Conservation (phyloP, 2,888 invertebrate species). For the Folsomia manolachei region DNA sequence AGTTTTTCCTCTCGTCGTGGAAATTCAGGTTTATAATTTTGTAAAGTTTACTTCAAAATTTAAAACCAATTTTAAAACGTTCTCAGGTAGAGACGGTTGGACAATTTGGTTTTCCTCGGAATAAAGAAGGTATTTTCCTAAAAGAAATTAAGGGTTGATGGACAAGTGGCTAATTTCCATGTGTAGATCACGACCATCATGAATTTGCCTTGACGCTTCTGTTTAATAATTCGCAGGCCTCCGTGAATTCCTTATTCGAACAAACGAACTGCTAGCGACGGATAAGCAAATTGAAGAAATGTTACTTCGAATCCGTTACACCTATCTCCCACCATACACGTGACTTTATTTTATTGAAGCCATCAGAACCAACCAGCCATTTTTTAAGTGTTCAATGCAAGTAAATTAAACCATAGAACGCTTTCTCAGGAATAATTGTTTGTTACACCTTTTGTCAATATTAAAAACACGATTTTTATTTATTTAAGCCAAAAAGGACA, state of each 20-base stretch:
- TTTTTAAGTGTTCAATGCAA: no score
- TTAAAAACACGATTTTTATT: constrained; percentile 4
- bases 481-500: constrained; percentile 5
- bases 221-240: constrained; percentile 17
- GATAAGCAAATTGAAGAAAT: constrained; percentile 19
- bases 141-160: no score
- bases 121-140: no score
- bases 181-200: no score
- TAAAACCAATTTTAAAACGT: neutral
- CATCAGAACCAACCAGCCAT: no score
- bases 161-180: no score
- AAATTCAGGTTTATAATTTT: constrained; percentile 31
- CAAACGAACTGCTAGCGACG: constrained; percentile 15
- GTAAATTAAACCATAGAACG: neutral
- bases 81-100: constrained; percentile 20
- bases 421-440: neutral
- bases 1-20: constrained; percentile 34
- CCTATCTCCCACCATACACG: constrained; percentile 21
- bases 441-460: neutral
- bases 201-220: no score
- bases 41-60: neutral
- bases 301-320: constrained; percentile 23
- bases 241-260: constrained; percentile 28
- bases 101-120: constrained; percentile 18
- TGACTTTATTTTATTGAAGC: no score